Evolutionary conservation across 2,888 invertebrate genomes (phyloP), one percentile per base, ranked within the genome.

Genomic region (Galerucella calmariensis): DNA sequence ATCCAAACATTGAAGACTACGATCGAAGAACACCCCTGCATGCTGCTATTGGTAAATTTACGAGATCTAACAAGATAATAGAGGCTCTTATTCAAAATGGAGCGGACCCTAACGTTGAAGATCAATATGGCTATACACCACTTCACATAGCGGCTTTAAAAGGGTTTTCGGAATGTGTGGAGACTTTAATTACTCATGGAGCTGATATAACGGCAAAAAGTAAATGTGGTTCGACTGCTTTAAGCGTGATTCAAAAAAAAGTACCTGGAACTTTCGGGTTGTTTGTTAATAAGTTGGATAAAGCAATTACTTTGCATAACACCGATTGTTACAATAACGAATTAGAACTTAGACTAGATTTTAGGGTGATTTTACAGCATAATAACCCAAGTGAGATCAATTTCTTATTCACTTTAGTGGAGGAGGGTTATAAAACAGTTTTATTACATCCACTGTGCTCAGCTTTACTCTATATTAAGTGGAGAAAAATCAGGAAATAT

Each of bases 171-270:
- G 93, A 94, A 81, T 95, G 95, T 85, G 96, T 96, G 1, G 95
- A 95, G 85, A 92, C 95, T 78, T 88, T 96, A 76, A 93, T 96
- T 76, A 93, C 92, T 83, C 93, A 94, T 84, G 96, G 95, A 2
- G 95, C 95, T 67, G 96, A 96, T 88, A 93, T 96, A 12, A 95
- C 95, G n/a, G 94, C 95, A 1, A 92, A 94, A 83, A 95, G 95
- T 69, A 95, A 94, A 86, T 95, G 95, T 83, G 95, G 96, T 74
- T 94, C 95, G 85, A 94, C 95, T 9, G 95, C 95, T 24, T 88
- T 96, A 75, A 94, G 95, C 81, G 94, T 96, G 77, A 95, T 96
- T 76, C 92, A 94, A 41, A 90, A 95, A 77, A 95, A 95, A 88
- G 96, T 95, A 6, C 96, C 96, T 11, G 94, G 94, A 12, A 95